These are phyloP conservation scores for Halictus ligatus DNA, from an alignment of 2,888 invertebrate species.

Conservation along the genomic window DNA sequence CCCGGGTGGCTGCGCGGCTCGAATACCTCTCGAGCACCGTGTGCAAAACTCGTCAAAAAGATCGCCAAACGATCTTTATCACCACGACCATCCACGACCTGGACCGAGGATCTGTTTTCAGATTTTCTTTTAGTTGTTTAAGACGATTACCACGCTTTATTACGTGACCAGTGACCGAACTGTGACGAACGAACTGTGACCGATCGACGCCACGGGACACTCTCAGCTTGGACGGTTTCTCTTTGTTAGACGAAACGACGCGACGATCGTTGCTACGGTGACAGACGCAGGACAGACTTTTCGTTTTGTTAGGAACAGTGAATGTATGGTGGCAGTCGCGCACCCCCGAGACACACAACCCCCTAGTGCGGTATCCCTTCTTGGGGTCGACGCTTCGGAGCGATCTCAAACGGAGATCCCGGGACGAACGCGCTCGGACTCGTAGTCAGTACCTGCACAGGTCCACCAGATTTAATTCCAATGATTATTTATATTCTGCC, in stretches of 20 bases:
- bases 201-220: conserved; percentile 14
- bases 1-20: conserved; percentile 55
- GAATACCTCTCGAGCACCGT: conserved; percentile 25
- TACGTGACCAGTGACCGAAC: conserved; percentile 57
- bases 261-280: conserved; percentile 24
- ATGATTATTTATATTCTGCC: conserved; percentile 74
- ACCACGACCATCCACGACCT: not conserved
- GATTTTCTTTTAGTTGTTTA: not conserved
- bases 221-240: not conserved
- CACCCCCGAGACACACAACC: conserved; percentile 34
- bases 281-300: conserved; percentile 22
- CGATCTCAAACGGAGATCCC: conserved; percentile 12
- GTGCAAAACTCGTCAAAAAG: conserved; percentile 13
- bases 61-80: not conserved
- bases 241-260: not conserved
- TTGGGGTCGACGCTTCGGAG: conserved; percentile 48
- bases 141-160: not conserved
- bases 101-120: conserved; percentile 4
- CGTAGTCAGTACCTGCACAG: conserved; percentile 69
- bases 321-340: conserved; percentile 58
- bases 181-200: conserved; percentile 36
- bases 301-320: conserved; percentile 36
- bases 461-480: conserved; percentile 67
- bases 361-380: conserved; percentile 57
- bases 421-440: conserved; percentile 47